Percentiles rank a stretch among this genome's conserved stretches.
Evolutionary conservation across 2,797 vertebrate genomes (phyloP).

Genomic region (Tenualosa thibaudeaui): DNA sequence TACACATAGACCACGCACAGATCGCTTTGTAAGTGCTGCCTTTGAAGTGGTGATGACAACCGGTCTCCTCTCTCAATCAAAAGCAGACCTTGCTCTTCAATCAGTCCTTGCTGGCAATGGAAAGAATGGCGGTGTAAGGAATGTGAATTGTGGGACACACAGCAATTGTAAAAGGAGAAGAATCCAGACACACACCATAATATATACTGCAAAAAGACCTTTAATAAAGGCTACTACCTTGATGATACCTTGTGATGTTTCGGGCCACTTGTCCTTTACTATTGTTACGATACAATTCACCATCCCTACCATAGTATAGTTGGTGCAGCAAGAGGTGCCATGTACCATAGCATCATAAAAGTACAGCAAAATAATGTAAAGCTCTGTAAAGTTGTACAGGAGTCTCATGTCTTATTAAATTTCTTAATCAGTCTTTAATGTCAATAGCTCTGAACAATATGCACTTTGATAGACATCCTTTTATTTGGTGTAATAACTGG

Average conservation of each 20-base stretch:
- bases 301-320: not conserved
- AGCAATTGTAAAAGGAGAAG: not conserved
- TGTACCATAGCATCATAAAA: not conserved
- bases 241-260: no score
- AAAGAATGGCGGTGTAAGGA: not conserved
- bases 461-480: no score
- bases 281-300: not conserved
- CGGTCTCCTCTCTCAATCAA: not conserved
- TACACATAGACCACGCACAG: not conserved
- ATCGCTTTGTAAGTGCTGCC: not conserved
- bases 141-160: not conserved
- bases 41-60: conserved; percentile 20
- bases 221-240: no score
- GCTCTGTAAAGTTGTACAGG: no score
- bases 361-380: not conserved
- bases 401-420: no score
- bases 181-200: no score
- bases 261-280: no score
- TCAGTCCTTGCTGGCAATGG: not conserved
- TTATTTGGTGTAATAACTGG: no score
- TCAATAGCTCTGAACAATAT: no score
- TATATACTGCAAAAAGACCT: no score
- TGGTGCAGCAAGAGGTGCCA: not conserved
- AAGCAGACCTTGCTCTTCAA: not conserved
- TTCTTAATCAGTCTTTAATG: no score